These are phyloP conservation scores for Saccostrea glomerata DNA, from an alignment of 1,140 invertebrate genomes.

Conservation along the genomic window DNA sequence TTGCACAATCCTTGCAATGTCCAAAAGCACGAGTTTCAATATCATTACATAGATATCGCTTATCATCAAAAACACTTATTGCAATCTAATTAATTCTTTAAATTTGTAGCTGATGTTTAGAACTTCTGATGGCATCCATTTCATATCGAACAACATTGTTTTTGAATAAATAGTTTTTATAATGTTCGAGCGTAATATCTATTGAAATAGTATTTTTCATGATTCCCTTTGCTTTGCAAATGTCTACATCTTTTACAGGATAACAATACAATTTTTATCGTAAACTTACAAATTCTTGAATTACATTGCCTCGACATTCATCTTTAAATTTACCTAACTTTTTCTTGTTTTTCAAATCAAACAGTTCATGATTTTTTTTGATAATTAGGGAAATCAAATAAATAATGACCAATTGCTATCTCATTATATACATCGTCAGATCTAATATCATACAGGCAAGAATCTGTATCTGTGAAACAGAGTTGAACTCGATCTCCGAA, in stretches of 20 bases:
- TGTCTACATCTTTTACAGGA: not conserved
- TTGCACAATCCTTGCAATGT: no score
- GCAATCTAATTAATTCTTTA: conserved; percentile 38
- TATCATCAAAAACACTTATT: conserved; percentile 41
- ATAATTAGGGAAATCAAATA: conserved; percentile 60
- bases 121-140: conserved; percentile 42
- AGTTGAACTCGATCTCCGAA: conserved; percentile 48
- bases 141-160: conserved; percentile 31
- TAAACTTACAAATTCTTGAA: conserved; percentile 62
- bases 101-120: conserved; percentile 36
- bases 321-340: conserved; percentile 56
- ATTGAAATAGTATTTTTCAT: conserved; percentile 16
- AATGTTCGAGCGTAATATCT: conserved; percentile 5
- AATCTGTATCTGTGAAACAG: conserved; percentile 68
- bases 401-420: conserved; percentile 29
- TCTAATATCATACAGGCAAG: conserved; percentile 15
- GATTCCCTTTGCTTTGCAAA: not conserved
- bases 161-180: conserved; percentile 39
- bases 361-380: conserved; percentile 32
- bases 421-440: conserved; percentile 51
- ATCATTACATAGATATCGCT: conserved; percentile 1
- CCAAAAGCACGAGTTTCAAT: no score
- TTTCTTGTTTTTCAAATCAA: conserved; percentile 39
- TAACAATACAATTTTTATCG: conserved; percentile 51
- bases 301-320: conserved; percentile 15